Conservation (phyloP, 2,888 invertebrate species). For the Erebia epiphron region DNA sequence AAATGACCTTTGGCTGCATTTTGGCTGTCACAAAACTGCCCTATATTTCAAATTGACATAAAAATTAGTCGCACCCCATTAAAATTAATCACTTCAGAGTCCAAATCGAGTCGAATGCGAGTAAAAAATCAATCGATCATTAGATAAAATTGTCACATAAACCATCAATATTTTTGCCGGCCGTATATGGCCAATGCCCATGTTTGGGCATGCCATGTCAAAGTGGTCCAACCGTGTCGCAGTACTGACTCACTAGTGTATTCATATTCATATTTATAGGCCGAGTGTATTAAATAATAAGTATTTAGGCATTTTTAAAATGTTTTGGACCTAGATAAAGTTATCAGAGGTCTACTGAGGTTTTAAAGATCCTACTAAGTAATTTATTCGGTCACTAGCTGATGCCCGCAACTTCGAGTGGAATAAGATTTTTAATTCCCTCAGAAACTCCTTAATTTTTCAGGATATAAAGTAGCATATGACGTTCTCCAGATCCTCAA, state of each 20-base stretch:
- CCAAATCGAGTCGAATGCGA: slow-evolving; percentile 26
- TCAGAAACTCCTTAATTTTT: no score
- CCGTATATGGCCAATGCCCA: slow-evolving; percentile 43
- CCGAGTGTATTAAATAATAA: slow-evolving; percentile 14
- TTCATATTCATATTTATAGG: slow-evolving; percentile 38
- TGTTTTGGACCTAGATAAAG: no score
- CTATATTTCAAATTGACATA: slow-evolving; percentile 20
- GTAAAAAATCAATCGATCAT: slow-evolving; percentile 42
- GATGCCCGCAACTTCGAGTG: no score
- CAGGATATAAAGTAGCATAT: no score
- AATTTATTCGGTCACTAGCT: no score
- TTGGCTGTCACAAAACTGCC: slow-evolving; percentile 7
- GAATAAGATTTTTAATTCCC: no score
- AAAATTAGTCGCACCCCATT: slow-evolving; percentile 23
- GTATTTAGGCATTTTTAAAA: neutral
- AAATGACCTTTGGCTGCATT: neutral
- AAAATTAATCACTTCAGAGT: slow-evolving; percentile 26
- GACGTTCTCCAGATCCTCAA: no score
- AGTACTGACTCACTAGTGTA: slow-evolving; percentile 41
- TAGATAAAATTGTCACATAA: slow-evolving; percentile 41
- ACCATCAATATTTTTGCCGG: slow-evolving; percentile 42
- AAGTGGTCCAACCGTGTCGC: slow-evolving; percentile 28
- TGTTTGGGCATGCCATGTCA: slow-evolving; percentile 38
- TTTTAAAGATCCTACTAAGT: no score
- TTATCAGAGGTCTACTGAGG: no score